Conservation (phyloP, 2,888 invertebrate genomes). For the Iselma pallidipennis region DNA sequence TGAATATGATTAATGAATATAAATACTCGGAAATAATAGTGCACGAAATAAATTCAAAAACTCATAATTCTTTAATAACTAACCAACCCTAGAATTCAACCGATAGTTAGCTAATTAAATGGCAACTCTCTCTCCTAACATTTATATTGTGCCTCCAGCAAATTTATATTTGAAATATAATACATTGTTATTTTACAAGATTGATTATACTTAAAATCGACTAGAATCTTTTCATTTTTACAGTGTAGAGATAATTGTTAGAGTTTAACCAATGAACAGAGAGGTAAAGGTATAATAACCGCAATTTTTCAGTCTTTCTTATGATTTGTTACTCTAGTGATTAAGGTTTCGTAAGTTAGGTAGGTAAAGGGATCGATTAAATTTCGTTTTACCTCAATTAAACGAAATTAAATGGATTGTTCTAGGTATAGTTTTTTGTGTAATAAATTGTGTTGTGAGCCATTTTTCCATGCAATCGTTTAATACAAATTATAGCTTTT, state of each 20-base stretch:
- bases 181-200: background rate
- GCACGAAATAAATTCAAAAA: background rate
- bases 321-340: slow-evolving; percentile 4
- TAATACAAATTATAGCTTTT: no score
- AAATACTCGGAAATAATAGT: background rate
- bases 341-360: background rate
- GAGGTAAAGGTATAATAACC: background rate
- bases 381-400: background rate
- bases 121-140: slow-evolving; percentile 31
- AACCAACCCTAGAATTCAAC: slow-evolving; percentile 22
- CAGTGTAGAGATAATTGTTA: background rate
- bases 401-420: background rate
- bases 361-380: slow-evolving; percentile 2
- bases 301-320: slow-evolving; percentile 6
- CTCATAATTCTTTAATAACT: background rate
- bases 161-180: background rate
- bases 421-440: background rate
- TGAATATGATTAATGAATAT: background rate
- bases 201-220: background rate
- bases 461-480: background rate
- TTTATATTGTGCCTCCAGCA: background rate
- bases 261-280: background rate
- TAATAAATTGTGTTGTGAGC: background rate
- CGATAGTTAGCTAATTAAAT: slow-evolving; percentile 43
- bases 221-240: background rate